phyloP scores from a whole-genome alignment of 2,113 vertebrate genomes.

The Setophaga coronata region DNA sequence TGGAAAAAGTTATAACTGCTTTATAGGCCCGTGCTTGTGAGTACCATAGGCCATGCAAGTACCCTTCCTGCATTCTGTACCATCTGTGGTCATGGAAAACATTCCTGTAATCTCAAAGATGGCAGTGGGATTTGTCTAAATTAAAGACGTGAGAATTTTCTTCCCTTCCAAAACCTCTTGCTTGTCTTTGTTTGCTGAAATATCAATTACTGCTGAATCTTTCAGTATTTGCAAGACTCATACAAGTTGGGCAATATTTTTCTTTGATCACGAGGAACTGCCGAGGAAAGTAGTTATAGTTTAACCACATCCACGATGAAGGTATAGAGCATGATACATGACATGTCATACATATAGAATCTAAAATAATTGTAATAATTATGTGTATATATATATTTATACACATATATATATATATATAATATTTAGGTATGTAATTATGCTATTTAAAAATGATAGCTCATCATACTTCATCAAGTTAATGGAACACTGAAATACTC shows the following conservation, averaged over 20 bases:
- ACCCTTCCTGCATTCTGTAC: not conserved
- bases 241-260: not conserved
- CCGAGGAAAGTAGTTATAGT: not conserved
- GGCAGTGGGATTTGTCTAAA: not conserved
- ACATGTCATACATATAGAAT: not conserved
- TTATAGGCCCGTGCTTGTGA: not conserved
- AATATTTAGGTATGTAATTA: not conserved
- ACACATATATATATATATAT: not conserved
- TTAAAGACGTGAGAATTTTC: not conserved
- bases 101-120: not conserved
- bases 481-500: slow-evolving; percentile 1
- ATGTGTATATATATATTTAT: not conserved
- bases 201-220: not conserved
- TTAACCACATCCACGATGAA: not conserved
- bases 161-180: not conserved
- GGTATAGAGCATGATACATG: not conserved
- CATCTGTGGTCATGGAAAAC: not conserved
- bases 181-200: not conserved
- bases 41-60: not conserved
- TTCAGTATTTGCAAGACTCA: not conserved
- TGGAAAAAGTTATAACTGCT: not conserved
- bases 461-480: not conserved
- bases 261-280: not conserved
- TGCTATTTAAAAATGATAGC: not conserved
- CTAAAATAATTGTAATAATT: not conserved